Base-by-base conservation (phyloP, 2,113 vertebrate genomes). In the Echinops telfairi region DNA sequence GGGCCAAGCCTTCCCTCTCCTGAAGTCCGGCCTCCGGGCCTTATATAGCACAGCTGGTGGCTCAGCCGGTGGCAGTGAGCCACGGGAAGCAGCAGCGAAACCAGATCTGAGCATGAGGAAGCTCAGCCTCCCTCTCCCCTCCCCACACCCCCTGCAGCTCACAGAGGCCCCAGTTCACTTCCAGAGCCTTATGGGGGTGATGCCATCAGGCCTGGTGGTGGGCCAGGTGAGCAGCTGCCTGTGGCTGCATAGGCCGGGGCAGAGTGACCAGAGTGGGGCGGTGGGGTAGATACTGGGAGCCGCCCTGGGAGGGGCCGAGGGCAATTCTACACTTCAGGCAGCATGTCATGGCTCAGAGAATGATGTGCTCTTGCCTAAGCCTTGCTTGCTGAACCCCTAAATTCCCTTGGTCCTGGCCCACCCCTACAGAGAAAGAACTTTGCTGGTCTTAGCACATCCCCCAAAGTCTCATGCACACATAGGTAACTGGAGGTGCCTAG, bases 41-140 rank as follows among this genome's bases (percentile, higher is more conserved):
- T 98, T 98, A 98, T 98, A 98, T 98, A 98, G 98, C 97, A 91
- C 97, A 96, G 97, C 97, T 95, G 97, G 97, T 91, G 97, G 97
- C 96, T 97, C 84, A 92, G 96, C 96, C 94, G 81, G 92, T 98
- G 98, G 98, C 98, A 97, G 84, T 29, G 96, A 88, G 98, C 98
- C 98, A 98, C 95, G 82, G 93, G 96, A 96, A 90, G 96, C 97
- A 22, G 91, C 97, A 16, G 83, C 43, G 84, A 97, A 98, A 98
- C 97, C 97, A 98, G 98, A 98, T 96, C 98, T 96, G 95, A 96
- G 95, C 94, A 81, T 29, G 71, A 97, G 97, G 94, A 97, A 97
- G 96, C 94, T 83, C n/a, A 90, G 96, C 97, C 88, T 96, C 95
- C 86, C 68, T 60, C 86, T 88, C 94, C 86, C 90, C 89, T 95